A percentile compares a stretch with the other conserved stretches of the same genome.
Evolutionary conservation across 2,888 invertebrate genomes (phyloP).

Genomic region (Leptinotarsa haldemani): DNA sequence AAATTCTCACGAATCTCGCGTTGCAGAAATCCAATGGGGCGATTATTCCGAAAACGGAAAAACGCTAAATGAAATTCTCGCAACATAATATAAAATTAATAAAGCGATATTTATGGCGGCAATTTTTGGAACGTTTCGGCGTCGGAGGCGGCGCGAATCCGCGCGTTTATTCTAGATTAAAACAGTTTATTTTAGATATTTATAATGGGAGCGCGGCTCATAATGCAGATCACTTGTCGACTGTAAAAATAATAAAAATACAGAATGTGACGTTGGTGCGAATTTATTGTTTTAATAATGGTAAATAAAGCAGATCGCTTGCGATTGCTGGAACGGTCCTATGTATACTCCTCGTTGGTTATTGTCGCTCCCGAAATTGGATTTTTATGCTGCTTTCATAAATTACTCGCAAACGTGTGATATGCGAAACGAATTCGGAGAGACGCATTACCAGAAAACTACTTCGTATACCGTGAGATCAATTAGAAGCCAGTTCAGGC

Average conservation of each 20-base stretch:
- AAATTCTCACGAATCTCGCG: constrained; percentile 14
- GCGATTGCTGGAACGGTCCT: constrained; percentile 53
- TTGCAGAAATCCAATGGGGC: constrained; percentile 36
- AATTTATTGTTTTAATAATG: constrained; percentile 68
- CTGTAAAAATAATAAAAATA: constrained; percentile 65
- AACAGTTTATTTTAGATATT: constrained; percentile 68
- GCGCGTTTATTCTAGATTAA: constrained; percentile 67
- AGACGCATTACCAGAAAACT: constrained; percentile 49
- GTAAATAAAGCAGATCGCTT: constrained; percentile 66
- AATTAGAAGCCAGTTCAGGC: too few relatives aligned
- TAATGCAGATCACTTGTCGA: constrained; percentile 67
- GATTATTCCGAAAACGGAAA: constrained; percentile 50
- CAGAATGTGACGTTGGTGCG: constrained; percentile 65
- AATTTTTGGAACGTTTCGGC: constrained; percentile 64
- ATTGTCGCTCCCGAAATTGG: constrained; percentile 63
- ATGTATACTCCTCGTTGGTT: constrained; percentile 53
- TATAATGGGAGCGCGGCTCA: constrained; percentile 66
- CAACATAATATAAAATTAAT: constrained; percentile 67
- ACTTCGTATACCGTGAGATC: constrained; percentile 15
- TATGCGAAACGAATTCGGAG: constrained; percentile 58
- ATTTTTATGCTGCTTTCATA: constrained; percentile 65
- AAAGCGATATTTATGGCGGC: constrained; percentile 67
- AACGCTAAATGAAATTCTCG: constrained; percentile 60
- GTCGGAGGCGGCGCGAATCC: constrained; percentile 52
- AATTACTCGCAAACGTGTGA: constrained; percentile 53